Conservation (phyloP, 1,140 invertebrate species). For the Dendroctonus valens region DNA sequence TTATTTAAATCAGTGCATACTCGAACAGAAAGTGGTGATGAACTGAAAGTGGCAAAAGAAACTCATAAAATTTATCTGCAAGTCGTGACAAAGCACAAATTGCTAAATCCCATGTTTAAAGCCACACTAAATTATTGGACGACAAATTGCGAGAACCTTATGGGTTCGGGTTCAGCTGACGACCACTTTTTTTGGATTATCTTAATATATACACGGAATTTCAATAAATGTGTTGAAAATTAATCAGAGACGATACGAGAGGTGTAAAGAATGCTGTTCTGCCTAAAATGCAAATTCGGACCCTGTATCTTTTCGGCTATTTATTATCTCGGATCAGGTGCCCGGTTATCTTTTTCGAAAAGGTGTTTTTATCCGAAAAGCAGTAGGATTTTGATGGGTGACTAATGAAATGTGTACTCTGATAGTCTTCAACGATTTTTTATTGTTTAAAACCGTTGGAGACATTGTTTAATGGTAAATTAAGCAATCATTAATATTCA, state of each 20-base stretch:
- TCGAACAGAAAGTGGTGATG: no score
- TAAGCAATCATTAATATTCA: no score
- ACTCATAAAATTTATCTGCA: slow-evolving; percentile 16
- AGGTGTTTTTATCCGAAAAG: slow-evolving; percentile 15
- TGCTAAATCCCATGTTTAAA: slow-evolving; percentile 16
- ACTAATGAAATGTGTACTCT: slow-evolving; percentile 10
- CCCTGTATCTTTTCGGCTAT: slow-evolving; percentile 16
- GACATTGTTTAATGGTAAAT: no score
- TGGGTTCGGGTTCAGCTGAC: slow-evolving; percentile 18
- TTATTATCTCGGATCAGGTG: slow-evolving; percentile 19
- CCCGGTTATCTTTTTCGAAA: slow-evolving; percentile 20
- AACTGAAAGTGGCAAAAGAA: slow-evolving; percentile 4
- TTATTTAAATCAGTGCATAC: no score
- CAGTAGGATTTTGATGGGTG: slow-evolving; percentile 11
- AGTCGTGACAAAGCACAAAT: slow-evolving; percentile 25
- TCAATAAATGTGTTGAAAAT: slow-evolving; percentile 30
- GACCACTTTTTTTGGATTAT: slow-evolving; percentile 19
- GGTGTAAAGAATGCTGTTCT: slow-evolving; percentile 23
- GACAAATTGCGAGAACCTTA: slow-evolving; percentile 21
- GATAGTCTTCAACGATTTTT: neutral
- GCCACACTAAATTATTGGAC: slow-evolving; percentile 21
- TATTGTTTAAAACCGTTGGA: neutral
- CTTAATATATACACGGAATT: slow-evolving; percentile 29
- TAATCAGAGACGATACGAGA: slow-evolving; percentile 25
- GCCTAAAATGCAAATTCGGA: slow-evolving; percentile 25